Percentiles rank a stretch among this genome's conserved stretches.
Evolutionary conservation across 1,140 invertebrate species (phyloP).

Genomic region (Homarus americanus): DNA sequence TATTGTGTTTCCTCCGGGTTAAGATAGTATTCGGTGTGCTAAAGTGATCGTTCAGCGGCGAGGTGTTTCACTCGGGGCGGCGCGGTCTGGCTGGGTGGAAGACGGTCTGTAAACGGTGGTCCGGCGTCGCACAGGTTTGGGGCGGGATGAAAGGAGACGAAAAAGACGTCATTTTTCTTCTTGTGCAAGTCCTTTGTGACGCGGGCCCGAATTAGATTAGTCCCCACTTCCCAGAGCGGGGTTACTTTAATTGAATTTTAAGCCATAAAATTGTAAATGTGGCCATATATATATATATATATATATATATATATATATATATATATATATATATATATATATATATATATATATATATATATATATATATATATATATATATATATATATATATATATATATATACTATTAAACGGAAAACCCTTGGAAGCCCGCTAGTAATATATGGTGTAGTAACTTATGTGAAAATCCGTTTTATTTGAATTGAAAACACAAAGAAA

Average conservation of each 20-base stretch:
- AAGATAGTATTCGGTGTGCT: slow-evolving; percentile 55
- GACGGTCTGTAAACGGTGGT: background rate
- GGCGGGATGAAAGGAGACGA: slow-evolving; percentile 39
- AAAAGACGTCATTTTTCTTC: slow-evolving; percentile 67
- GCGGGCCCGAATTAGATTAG: slow-evolving; percentile 68
- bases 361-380: slow-evolving; percentile 38
- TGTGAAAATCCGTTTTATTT: too few species aligned
- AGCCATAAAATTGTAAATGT: slow-evolving; percentile 71
- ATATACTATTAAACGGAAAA: background rate
- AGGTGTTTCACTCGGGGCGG: slow-evolving; percentile 44
- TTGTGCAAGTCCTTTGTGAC: slow-evolving; percentile 67
- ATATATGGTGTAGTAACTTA: too few species aligned
- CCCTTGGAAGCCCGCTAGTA: background rate
- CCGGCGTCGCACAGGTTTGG: slow-evolving; percentile 9
- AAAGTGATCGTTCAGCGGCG: slow-evolving; percentile 40
- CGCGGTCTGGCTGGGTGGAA: background rate
- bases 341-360: slow-evolving; percentile 12
- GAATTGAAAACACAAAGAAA: too few species aligned
- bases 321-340: background rate
- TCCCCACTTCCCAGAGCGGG: slow-evolving; percentile 52
- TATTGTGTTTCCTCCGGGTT: slow-evolving; percentile 70
- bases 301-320: slow-evolving; percentile 24
- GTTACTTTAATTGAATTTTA: slow-evolving; percentile 72
- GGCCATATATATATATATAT: slow-evolving; percentile 4
- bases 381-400: slow-evolving; percentile 17